A percentile compares a stretch with the other conserved stretches of the same genome.
These are phyloP conservation scores for Drosophila siamana DNA, from an alignment of 2,888 invertebrate species.

Conservation along the genomic window DNA sequence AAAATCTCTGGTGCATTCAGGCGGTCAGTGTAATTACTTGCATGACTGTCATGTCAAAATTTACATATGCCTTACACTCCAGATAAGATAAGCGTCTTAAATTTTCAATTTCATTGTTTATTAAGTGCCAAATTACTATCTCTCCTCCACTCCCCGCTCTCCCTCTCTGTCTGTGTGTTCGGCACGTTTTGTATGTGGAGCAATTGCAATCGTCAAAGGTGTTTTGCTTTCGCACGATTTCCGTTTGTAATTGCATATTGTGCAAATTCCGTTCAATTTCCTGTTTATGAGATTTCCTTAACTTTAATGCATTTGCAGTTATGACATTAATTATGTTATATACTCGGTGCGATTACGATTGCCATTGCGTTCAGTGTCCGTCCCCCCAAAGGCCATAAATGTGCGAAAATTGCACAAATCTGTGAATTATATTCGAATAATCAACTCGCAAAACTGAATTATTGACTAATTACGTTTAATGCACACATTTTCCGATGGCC, in stretches of 20 bases:
- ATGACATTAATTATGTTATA: constrained; percentile 51
- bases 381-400: constrained; percentile 17
- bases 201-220: constrained; percentile 63
- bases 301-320: constrained; percentile 62
- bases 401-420: constrained; percentile 55
- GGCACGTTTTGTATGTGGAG: constrained; percentile 20
- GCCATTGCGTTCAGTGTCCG: neutral
- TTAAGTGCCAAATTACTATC: constrained; percentile 73
- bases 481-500: constrained; percentile 1
- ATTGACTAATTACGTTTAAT: constrained; percentile 22
- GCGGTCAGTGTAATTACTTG: constrained; percentile 67
- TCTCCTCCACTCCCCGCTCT: neutral
- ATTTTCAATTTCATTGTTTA: constrained; percentile 79
- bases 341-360: neutral
- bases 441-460: constrained; percentile 20
- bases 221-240: constrained; percentile 68
- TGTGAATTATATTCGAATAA: constrained; percentile 22
- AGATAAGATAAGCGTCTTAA: constrained; percentile 69
- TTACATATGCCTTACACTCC: constrained; percentile 61
- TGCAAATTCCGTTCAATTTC: constrained; percentile 70
- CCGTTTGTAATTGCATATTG: constrained; percentile 73
- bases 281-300: constrained; percentile 61
- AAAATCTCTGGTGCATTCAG: constrained; percentile 41
- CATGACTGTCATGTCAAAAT: constrained; percentile 67
- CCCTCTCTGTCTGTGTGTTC: constrained; percentile 6